A percentile compares a stretch with the other conserved stretches of the same genome.
Evolutionary conservation across 2,888 invertebrate species (phyloP).

Genomic region (Ligdia adustata): DNA sequence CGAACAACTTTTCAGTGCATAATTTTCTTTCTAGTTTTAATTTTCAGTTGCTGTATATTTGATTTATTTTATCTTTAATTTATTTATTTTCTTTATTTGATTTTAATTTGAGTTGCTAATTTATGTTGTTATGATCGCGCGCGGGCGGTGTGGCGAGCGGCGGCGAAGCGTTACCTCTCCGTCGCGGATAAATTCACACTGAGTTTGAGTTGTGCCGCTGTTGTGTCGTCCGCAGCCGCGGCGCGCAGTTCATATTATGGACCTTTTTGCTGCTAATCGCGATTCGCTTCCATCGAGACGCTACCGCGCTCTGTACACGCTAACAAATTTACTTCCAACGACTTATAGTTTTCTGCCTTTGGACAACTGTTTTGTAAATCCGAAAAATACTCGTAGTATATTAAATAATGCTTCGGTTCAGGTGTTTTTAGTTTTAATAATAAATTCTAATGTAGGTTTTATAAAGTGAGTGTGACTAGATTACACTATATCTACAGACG

Average conservation of each 20-base stretch:
- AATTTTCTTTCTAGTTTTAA: slow-evolving; percentile 32
- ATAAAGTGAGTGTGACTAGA: no score
- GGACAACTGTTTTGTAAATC: no score
- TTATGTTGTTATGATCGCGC: slow-evolving; percentile 50
- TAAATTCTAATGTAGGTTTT: no score
- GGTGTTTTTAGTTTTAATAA: no score
- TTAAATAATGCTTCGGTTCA: no score
- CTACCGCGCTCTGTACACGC: slow-evolving; percentile 38
- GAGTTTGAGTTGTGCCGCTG: slow-evolving; percentile 29
- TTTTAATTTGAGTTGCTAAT: slow-evolving; percentile 1
- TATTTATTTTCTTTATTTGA: slow-evolving; percentile 9
- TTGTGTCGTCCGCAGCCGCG: slow-evolving; percentile 1
- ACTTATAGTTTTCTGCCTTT: background rate
- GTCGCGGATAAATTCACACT: slow-evolving; percentile 61
- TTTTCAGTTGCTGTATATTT: background rate
- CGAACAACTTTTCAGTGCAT: slow-evolving; percentile 39
- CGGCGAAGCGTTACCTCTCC: slow-evolving; percentile 54
- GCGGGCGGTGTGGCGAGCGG: slow-evolving; percentile 40
- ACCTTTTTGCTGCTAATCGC: slow-evolving; percentile 23
- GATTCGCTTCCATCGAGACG: slow-evolving; percentile 22
- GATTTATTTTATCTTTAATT: background rate
- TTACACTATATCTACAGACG: no score
- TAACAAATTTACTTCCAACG: slow-evolving; percentile 38
- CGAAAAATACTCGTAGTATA: no score
- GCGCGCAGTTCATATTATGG: no score